Conservation (phyloP, 2,113 vertebrate species). For the Callipepla californica region DNA sequence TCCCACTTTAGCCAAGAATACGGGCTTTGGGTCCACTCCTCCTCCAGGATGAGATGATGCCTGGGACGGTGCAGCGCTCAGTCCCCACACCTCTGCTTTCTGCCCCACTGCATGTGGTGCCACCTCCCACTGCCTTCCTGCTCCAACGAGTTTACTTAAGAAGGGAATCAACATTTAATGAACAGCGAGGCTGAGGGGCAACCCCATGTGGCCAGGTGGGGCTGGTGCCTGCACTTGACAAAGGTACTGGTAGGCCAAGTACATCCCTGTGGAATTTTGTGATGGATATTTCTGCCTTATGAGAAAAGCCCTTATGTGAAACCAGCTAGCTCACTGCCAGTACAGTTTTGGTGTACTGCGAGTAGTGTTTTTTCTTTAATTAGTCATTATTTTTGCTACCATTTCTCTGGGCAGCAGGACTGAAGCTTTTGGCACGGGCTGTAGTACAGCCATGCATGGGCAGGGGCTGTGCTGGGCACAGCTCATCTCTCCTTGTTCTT, state of each 20-base stretch:
- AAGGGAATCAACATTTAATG: background rate
- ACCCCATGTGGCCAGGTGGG: accelerated
- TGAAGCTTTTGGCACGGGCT: background rate
- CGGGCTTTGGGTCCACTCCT: background rate
- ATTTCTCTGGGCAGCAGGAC: background rate
- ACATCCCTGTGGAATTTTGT: background rate
- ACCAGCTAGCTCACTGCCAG: background rate
- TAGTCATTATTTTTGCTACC: background rate
- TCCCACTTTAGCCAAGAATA: background rate
- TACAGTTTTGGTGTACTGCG: background rate
- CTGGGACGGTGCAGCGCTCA: accelerated
- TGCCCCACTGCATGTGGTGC: background rate
- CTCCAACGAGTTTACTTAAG: background rate
- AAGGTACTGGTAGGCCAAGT: background rate
- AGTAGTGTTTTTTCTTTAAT: background rate
- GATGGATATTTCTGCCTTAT: background rate
- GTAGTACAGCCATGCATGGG: background rate
- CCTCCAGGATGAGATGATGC: background rate
- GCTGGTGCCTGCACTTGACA: background rate
- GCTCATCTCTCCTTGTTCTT: background rate
- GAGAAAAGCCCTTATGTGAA: background rate
- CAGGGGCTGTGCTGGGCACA: background rate
- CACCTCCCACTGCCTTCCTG: background rate
- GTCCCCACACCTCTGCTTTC: background rate
- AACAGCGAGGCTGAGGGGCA: background rate